phyloP scores from a whole-genome alignment of 2,888 invertebrate species.

The Eupithecia subumbrata region DNA sequence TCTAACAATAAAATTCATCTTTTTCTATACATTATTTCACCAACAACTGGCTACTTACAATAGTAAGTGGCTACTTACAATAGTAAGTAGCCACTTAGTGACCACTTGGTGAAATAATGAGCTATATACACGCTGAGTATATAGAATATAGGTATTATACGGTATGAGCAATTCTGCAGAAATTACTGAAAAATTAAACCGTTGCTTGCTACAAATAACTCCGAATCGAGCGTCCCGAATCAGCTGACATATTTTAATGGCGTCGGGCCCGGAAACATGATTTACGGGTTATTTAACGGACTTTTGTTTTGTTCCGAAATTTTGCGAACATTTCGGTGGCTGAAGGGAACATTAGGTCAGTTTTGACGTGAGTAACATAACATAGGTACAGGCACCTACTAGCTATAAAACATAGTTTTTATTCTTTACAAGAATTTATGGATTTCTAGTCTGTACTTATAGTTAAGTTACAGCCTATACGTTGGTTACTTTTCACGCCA shows the following conservation, averaged over 20 bases:
- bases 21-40: too few relatives aligned
- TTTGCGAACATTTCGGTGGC: conserved; percentile 12
- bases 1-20: too few relatives aligned
- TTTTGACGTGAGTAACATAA: not conserved
- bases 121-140: too few relatives aligned
- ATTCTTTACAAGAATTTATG: too few relatives aligned
- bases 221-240: conserved; percentile 17
- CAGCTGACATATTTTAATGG: conserved; percentile 57
- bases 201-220: not conserved
- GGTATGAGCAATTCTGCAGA: not conserved
- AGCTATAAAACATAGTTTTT: too few relatives aligned
- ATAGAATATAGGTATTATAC: not conserved
- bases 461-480: too few relatives aligned
- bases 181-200: not conserved
- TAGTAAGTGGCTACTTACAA: too few relatives aligned
- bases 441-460: too few relatives aligned
- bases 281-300: conserved; percentile 53
- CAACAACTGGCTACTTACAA: too few relatives aligned
- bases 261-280: conserved; percentile 46
- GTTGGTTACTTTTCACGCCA: too few relatives aligned
- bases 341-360: not conserved
- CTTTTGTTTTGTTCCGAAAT: conserved; percentile 37
- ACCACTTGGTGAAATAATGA: too few relatives aligned
- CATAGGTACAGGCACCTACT: not conserved
- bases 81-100: too few relatives aligned